phyloP scores from a whole-genome alignment of 2,113 vertebrate genomes.

The Sphyrna mokarran region DNA sequence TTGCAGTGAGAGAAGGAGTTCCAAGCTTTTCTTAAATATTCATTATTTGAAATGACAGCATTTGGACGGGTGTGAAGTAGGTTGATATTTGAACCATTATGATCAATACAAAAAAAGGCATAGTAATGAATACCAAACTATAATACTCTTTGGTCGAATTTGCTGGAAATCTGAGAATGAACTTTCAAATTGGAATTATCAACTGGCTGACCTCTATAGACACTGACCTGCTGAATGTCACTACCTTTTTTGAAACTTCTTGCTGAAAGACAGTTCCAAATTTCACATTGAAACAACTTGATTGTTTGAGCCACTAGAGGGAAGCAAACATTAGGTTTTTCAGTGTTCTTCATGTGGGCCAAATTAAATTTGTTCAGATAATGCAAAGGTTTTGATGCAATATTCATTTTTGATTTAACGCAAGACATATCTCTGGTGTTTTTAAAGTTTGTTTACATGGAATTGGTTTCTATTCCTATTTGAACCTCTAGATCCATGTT shows the following conservation, averaged over 20 bases:
- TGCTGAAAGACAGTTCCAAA: neutral
- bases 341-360: neutral
- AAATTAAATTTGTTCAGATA: neutral
- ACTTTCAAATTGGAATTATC: neutral
- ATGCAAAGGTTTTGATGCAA: neutral
- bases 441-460: no score
- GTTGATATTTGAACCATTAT: no score
- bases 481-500: no score
- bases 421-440: no score
- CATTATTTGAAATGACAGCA: neutral
- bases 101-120: neutral
- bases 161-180: neutral
- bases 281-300: neutral
- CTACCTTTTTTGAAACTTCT: neutral
- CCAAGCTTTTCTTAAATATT: neutral
- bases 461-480: no score
- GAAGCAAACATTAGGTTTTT: conserved; percentile 8
- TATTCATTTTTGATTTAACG: neutral
- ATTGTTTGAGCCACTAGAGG: neutral
- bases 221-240: neutral
- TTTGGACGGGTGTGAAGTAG: no score
- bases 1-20: neutral
- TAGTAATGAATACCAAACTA: neutral
- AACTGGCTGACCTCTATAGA: neutral
- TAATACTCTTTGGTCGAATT: neutral